These are phyloP conservation scores for Caenorhabditis inopinata DNA, from an alignment of 1,140 invertebrate species.

Conservation along the genomic window DNA sequence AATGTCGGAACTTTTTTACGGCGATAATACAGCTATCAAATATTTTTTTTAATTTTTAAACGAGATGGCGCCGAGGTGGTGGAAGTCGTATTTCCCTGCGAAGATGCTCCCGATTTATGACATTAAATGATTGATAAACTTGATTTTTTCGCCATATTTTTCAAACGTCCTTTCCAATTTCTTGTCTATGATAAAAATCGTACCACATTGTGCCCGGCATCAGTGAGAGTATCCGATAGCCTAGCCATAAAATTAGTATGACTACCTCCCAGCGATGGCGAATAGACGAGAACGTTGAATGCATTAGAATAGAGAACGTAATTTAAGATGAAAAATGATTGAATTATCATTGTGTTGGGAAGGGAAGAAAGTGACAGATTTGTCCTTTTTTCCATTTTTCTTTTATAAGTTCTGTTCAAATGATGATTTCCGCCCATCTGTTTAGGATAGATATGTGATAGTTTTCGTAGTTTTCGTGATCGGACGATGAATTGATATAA, in stretches of 20 bases:
- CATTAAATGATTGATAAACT: no score
- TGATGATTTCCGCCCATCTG: not conserved
- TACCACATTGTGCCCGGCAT: slow-evolving; percentile 69
- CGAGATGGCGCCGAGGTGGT: no score
- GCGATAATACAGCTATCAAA: no score
- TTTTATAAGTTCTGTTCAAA: slow-evolving; percentile 4
- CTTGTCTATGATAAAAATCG: no score
- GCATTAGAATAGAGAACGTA: not conserved
- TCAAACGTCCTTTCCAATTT: no score
- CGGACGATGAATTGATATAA: no score
- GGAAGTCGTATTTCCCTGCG: no score
- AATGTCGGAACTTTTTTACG: no score
- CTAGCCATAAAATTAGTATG: slow-evolving; percentile 40
- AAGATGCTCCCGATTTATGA: no score
- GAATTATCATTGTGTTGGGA: not conserved
- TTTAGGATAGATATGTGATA: not conserved
- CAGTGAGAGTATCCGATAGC: slow-evolving; percentile 30
- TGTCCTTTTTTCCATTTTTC: not conserved
- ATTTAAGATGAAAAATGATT: not conserved
- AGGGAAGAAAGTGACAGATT: not conserved
- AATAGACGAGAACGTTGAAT: slow-evolving; percentile 27
- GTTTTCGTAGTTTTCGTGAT: slow-evolving; percentile 3
- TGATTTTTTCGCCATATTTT: no score
- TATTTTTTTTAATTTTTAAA: no score
- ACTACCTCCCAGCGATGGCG: slow-evolving; percentile 20